Percentiles rank a stretch among this genome's conserved stretches.
Conservation (phyloP, 2,113 vertebrate species). For the Forbesichthys agassizii region DNA sequence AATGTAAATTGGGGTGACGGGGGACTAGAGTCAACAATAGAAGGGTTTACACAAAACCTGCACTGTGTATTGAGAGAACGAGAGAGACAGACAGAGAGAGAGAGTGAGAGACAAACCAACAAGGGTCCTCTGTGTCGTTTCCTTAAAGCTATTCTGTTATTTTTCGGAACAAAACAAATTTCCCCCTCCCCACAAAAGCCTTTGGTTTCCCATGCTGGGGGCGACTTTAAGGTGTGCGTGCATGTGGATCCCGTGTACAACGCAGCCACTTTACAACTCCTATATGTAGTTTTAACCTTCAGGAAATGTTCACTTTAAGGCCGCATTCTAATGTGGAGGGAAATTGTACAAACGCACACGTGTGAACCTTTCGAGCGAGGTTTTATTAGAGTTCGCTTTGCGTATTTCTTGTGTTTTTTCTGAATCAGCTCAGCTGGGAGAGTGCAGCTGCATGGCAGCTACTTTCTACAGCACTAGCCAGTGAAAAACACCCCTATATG, state of each 20-base stretch:
- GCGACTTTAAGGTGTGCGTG: constrained; percentile 24
- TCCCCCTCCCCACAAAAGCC: constrained; percentile 48
- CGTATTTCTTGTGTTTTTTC: constrained; percentile 61
- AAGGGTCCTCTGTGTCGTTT: constrained; percentile 71
- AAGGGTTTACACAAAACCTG: constrained; percentile 65
- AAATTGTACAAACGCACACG: neutral
- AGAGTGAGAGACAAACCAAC: constrained; percentile 51
- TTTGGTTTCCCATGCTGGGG: constrained; percentile 35
- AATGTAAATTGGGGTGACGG: constrained; percentile 70
- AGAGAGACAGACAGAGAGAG: neutral
- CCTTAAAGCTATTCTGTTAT: constrained; percentile 45
- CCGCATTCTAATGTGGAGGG: constrained; percentile 1
- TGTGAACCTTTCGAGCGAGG: neutral
- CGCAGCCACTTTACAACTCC: neutral
- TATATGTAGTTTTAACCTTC: neutral
- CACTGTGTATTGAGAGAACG: constrained; percentile 40
- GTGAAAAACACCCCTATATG: constrained; percentile 74
- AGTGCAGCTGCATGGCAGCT: constrained; percentile 74
- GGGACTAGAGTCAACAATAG: constrained; percentile 60
- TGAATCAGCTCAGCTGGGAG: constrained; percentile 69
- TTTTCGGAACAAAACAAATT: constrained; percentile 61
- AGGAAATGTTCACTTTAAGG: constrained; percentile 2
- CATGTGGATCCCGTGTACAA: neutral
- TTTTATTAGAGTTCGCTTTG: constrained; percentile 1
- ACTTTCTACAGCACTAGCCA: constrained; percentile 52